A percentile compares a stretch with the other conserved stretches of the same genome.
phyloP scores from a whole-genome alignment of 1,140 invertebrate species.

The Lordiphosa stackelbergi region DNA sequence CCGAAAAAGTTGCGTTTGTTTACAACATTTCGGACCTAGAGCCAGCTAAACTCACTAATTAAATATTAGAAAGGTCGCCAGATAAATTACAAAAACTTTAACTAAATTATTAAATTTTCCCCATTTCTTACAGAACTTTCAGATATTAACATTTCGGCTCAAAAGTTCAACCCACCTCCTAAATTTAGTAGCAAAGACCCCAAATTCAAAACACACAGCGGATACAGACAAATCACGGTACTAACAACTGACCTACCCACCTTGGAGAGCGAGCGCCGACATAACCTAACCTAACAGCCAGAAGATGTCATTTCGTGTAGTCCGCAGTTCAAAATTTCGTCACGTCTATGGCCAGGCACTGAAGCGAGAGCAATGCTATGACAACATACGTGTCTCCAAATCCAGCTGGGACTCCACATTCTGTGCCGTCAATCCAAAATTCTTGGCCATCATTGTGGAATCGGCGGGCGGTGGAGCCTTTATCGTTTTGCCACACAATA shows the following conservation, averaged over 20 bases:
- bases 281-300: constrained; percentile 9
- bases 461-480: constrained; percentile 99
- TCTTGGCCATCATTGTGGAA: constrained; percentile 98
- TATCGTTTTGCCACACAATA: constrained; percentile 96
- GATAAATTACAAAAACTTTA: no score
- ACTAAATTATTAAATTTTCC: no score
- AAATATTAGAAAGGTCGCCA: no score
- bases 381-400: constrained; percentile 98
- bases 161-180: no score
- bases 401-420: constrained; percentile 99
- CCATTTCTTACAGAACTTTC: no score
- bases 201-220: no score
- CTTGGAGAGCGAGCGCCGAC: constrained; percentile 14
- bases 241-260: constrained; percentile 8
- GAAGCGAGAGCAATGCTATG: constrained; percentile 99
- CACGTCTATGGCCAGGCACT: constrained; percentile 98
- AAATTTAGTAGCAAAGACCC: no score
- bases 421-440: constrained; percentile 99
- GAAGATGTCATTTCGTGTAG: constrained; percentile 95
- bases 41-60: no score
- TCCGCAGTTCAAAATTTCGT: constrained; percentile 97
- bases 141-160: no score
- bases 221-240: not conserved
- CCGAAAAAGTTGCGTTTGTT: no score
- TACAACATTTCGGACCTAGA: no score